Evolutionary conservation across 2,797 vertebrate genomes (phyloP), one percentile per base, ranked within the genome.

Genomic region (Poeciliopsis presidionis): DNA sequence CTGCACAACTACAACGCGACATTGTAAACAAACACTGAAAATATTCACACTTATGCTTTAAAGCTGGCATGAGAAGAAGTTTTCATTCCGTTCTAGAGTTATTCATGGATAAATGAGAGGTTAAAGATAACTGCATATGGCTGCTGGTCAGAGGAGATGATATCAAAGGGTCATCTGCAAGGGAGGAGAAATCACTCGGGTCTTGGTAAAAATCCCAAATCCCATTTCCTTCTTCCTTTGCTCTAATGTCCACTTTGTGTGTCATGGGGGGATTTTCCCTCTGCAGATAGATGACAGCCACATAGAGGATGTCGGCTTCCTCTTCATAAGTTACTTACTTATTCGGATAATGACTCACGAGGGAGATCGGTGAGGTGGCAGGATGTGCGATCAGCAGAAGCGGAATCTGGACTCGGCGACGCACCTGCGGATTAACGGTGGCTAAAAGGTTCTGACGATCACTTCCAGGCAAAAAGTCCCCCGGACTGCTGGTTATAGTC

Each of bases 191-290:
- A 59, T n/a, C 22, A 25, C n/a, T 45, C 28, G 11, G 73, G 16
- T 46, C 30, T 63, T 79, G 45, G 28, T 51, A n/a, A 63, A 2
- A 2, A 7, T 5, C 30, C 72, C 57, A 69, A 76, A 85, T 91
- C 75, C 86, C 3, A 46, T 86, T 89, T 91, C 80, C 82, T 89
- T 85, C 30, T 90, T 86, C 77, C 86, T 74, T 36, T 59, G 25
- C 22, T 8, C 11, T 55, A 4, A 14, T 39, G 55, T 74, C 49
- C 22, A 75, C 53, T 73, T 49, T 51, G 1, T 67, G 46, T 77
- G 80, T 75, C 67, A 59, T 59, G 0, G 5, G 84, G 91, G 91
- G 85, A 73, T 74, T 91, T 89, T 76, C 86, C 87, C 73, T 75
- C 7, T 12, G 41, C 81, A 90, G 79, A 76, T 87, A 82, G 57